Evolutionary conservation across 2,113 vertebrate species (phyloP), one percentile per base, ranked within the genome.

Genomic region (Malurus alboscapulatus): DNA sequence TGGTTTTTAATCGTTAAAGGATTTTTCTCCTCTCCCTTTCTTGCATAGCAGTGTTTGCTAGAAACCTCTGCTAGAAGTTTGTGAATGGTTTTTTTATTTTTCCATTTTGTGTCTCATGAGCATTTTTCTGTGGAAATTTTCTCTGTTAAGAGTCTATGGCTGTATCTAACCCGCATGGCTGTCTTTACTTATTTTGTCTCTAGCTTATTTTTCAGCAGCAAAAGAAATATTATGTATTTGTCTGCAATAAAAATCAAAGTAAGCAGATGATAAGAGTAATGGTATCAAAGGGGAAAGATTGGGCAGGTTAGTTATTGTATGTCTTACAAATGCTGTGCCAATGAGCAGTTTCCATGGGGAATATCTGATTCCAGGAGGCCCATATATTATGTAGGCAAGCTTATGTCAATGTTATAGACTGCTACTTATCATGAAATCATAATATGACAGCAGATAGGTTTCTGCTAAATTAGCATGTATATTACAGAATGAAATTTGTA

Each of bases 171-270:
- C 14, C 55, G 10, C 26, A 7, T 76, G 54, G 10, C 44, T 84
- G 38, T 71, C n/a, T 90, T 67, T 57, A 55, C 83, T 83, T 94
- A 53, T 90, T 90, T 96, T 78, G 26, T 84, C 45, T 78, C 62
- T 58, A 51, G 36, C 3, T 84, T 91, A 53, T 40, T 79, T 76
- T 73, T 79, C 36, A 32, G 12, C 62, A 50, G 54, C 32, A 54
- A 89, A 88, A 90, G 22, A 87, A 77, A 65, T 72, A 62, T 6
- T 42, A 8, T 9, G 5, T 68, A 55, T 75, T 79, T 89, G 14
- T 86, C 17, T 88, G 58, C 69, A 82, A 61, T 34, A 87, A 54
- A 93, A 92, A 58, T 54, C 50, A 84, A 81, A 84, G 36, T 32
- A 34, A 66, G 61, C 20, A 54, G 42, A 50, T 87, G 53, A 45